Evolutionary conservation across 2,888 invertebrate species (phyloP).

Genomic region (Drosophila greeni): DNA sequence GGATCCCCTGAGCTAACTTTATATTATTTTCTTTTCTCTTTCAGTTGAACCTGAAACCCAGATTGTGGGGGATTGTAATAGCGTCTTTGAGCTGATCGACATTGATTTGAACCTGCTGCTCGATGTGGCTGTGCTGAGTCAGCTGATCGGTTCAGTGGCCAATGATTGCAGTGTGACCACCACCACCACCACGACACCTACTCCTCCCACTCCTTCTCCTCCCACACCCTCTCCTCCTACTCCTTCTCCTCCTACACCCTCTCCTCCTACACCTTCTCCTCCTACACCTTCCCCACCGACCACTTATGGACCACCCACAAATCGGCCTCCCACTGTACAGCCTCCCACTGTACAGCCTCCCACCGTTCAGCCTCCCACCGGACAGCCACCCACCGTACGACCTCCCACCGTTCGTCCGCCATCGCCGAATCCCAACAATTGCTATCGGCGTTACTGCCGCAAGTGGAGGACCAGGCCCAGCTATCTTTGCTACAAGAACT

Average conservation of each 20-base stretch:
- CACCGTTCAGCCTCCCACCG: slow-evolving; percentile 35
- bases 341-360: slow-evolving; percentile 33
- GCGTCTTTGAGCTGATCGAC: slow-evolving; percentile 41
- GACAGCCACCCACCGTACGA: slow-evolving; percentile 18
- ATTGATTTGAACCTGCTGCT: slow-evolving; percentile 37
- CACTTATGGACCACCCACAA: slow-evolving; percentile 14
- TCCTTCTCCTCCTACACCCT: neutral
- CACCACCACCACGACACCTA: neutral
- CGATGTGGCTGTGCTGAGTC: slow-evolving; percentile 36
- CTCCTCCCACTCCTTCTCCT: neutral
- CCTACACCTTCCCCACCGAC: neutral
- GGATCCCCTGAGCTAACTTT: neutral
- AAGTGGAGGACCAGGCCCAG: slow-evolving; percentile 63
- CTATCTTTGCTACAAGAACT: slow-evolving; percentile 57
- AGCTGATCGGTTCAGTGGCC: slow-evolving; percentile 45
- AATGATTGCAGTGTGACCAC: slow-evolving; percentile 36
- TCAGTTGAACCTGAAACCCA: slow-evolving; percentile 39
- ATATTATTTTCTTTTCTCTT: neutral
- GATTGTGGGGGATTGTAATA: slow-evolving; percentile 51
- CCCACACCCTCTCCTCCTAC: slow-evolving; percentile 8
- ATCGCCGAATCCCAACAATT: slow-evolving; percentile 52
- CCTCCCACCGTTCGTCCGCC: slow-evolving; percentile 45
- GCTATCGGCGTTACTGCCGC: slow-evolving; percentile 67
- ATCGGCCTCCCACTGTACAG: slow-evolving; percentile 11
- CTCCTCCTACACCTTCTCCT: slow-evolving; percentile 19